Evolutionary conservation across 2,113 vertebrate genomes (phyloP), one percentile per base, ranked within the genome.

Genomic region (Abramis brama): DNA sequence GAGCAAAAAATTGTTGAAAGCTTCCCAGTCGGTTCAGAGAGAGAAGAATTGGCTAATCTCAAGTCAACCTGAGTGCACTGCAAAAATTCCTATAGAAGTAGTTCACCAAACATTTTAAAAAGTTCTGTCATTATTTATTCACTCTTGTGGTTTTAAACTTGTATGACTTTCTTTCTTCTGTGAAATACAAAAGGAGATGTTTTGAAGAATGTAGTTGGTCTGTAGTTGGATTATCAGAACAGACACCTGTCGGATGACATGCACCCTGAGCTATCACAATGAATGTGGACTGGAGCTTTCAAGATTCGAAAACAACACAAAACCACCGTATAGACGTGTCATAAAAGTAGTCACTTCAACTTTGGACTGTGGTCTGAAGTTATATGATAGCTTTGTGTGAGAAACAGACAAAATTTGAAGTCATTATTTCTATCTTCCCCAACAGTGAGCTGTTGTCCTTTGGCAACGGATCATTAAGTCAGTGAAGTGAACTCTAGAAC

Each of bases 1-100:
- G 93, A 93, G 92, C 91, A 88, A 73, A 75, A 75, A 50, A 25
- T 8, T n/a, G 90, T 75, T 10, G 5, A 70, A 47, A 11, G 27
- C n/a, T 27, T n/a, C 6, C 12, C 6, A 0, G 66, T 73, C 39
- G n/a, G 39, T 45, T 73, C 10, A 6, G 36, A 77, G 39, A 36
- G 59, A 73, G 50, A 68, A 71, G 6, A 55, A 52, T 30, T 30
- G 25, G 8, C 50, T 33, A 27, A 79, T 79, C 30, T 23, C 1
- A 57, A n/a, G 52, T 79, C 76, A 13, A 7, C 47, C 5, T 52
- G 25, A 27, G 11, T 78, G 27, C 50, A 57, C 30, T 60, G 33
- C 77, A 79, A 59, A 39, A n/a, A 33, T 59, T 79, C 70, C 23
- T 45, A 45, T 45, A 25, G 39, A 23, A 45, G 21, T 45, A 12